A percentile compares a stretch with the other conserved stretches of the same genome.
Conservation (phyloP, 2,797 vertebrate species). For the Propithecus deckenii region DNA sequence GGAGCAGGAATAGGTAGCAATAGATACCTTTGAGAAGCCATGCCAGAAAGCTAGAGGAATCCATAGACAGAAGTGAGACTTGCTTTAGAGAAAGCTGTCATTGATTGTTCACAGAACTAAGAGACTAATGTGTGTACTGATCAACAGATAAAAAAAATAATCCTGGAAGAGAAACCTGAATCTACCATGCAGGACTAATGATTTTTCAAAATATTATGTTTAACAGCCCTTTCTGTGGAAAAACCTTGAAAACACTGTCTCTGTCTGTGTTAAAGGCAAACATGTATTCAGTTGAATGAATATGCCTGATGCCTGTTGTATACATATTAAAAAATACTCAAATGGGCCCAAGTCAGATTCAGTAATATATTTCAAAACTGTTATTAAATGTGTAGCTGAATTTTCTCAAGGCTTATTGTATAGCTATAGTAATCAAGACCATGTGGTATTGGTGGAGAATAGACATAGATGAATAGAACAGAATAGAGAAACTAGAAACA, state of each 20-base stretch:
- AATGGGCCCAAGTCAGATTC: conserved; percentile 6
- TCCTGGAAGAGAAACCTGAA: conserved; percentile 54
- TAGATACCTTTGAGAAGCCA: conserved; percentile 5
- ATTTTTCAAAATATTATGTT: conserved; percentile 57
- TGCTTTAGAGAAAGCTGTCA: conserved; percentile 39
- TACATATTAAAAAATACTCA: conserved; percentile 53
- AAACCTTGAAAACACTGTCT: neutral
- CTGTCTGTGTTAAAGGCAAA: neutral
- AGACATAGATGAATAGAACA: no score
- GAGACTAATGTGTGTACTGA: conserved; percentile 48
- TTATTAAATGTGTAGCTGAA: conserved; percentile 59
- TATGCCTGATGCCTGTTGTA: neutral
- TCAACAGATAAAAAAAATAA: conserved; percentile 52
- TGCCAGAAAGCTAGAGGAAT: neutral
- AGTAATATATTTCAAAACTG: conserved; percentile 53
- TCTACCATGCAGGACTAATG: conserved; percentile 33
- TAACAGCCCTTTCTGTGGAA: conserved; percentile 46
- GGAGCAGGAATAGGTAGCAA: conserved; percentile 6
- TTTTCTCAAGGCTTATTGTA: conserved; percentile 5
- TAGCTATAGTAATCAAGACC: no score
- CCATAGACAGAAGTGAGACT: neutral
- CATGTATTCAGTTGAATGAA: conserved; percentile 42
- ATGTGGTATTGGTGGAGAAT: no score
- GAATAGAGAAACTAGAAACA: no score
- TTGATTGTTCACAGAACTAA: conserved; percentile 37